Evolutionary conservation across 1,140 invertebrate species (phyloP), one percentile per base, ranked within the genome.

Genomic region (Anastatus disparis): DNA sequence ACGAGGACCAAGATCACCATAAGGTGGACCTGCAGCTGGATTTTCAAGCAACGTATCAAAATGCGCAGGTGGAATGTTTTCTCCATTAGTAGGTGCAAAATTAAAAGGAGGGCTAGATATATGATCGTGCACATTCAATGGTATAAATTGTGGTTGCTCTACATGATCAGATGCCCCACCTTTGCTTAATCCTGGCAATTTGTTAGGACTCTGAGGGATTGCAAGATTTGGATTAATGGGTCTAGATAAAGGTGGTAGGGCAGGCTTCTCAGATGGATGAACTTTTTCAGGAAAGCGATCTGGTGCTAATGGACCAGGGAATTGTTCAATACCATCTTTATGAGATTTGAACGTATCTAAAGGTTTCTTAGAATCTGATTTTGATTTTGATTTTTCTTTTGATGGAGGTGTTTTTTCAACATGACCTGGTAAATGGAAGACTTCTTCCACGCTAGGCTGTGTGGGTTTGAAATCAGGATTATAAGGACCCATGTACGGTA

Each of bases 401-500:
- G 73, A 27, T 1, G 76, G 74, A 2, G 75, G 66, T 7, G 74
- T 72, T 1, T 72, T 74, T 20, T 82, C 83, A 65, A 82, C 75
- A 2, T 76, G 63, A 42, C 80, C 74, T n/a, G 75, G 70, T 6
- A 84, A 76, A 50, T 82, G 82, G 55, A 85, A 85, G 9, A 84
- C 75, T 20, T 85, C 76, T 31, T 84, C 84, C 15, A 84, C 71
- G 24, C 71, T 82, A 6, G 79, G 77, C 12, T 77, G 75, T 2
- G 79, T 84, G 20, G 82, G 82, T 48, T 81, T 82, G 72, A 81
- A 87, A 52, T 85, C 79, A 7, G 86, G 86, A 79, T 76, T 86
- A 65, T 84, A 86, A 13, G 87, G 86, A 26, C 86, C 86, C 48
- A 81, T 81, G 65, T 86, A 87, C 0, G 80, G 78, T 38, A 80